Percentiles rank a stretch among this genome's conserved stretches.
Conservation (phyloP, 1,140 invertebrate species). For the Metaphire vulgaris region DNA sequence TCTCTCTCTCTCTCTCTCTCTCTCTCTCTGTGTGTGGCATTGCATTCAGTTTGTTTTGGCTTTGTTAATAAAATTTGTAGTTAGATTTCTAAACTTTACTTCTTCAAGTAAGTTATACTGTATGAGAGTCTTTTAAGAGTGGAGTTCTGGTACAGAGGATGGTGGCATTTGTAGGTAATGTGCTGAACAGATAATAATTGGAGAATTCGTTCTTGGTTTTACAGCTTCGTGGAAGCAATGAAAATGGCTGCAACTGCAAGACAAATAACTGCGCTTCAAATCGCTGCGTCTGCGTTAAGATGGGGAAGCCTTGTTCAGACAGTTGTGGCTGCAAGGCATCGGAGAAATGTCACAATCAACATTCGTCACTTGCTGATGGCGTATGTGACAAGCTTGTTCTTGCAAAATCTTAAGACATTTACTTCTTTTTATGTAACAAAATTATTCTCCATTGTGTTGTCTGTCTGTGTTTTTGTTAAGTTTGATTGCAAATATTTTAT, state of each 20-base stretch:
- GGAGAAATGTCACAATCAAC: background rate
- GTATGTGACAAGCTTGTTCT: no score
- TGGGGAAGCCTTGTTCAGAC: constrained; percentile 21
- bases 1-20: background rate
- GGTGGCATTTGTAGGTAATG: constrained; percentile 3
- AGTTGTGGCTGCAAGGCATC: constrained; percentile 30
- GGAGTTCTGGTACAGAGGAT: background rate
- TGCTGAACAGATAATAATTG: constrained; percentile 13
- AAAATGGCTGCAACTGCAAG: constrained; percentile 33
- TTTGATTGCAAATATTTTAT: background rate
- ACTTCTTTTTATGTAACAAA: no score
- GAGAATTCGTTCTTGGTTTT: no score
- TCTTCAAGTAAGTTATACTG: no score
- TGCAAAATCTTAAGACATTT: no score
- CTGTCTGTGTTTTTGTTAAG: background rate
- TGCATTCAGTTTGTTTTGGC: no score
- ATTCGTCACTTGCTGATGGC: background rate
- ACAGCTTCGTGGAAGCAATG: no score
- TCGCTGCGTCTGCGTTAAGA: constrained; percentile 32
- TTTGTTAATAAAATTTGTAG: no score
- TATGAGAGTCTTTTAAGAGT: no score
- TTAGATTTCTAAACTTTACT: no score
- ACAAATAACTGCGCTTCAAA: constrained; percentile 29
- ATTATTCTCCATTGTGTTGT: background rate
- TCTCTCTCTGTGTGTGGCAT: background rate